Conservation (phyloP, 1,140 invertebrate genomes). For the Hesperophylax magnus region DNA sequence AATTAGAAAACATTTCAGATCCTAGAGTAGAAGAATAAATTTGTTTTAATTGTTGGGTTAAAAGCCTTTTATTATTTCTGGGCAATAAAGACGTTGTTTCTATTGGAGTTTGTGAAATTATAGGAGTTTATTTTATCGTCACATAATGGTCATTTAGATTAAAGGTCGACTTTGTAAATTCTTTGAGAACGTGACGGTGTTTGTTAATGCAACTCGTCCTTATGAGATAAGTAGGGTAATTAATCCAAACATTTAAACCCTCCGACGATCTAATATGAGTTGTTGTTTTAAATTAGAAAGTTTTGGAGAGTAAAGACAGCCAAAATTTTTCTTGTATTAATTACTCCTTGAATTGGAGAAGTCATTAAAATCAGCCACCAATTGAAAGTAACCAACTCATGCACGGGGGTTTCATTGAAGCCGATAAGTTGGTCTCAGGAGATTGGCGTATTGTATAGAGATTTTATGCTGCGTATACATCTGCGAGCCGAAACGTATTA, state of each 20-base stretch:
- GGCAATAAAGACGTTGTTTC: slow-evolving; percentile 43
- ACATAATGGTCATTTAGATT: slow-evolving; percentile 35
- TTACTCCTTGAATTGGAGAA: no score
- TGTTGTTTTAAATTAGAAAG: no score
- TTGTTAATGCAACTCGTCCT: background rate
- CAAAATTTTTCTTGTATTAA: no score
- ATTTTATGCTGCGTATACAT: no score
- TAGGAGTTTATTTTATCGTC: slow-evolving; percentile 40
- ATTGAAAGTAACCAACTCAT: no score
- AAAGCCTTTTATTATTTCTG: slow-evolving; percentile 44
- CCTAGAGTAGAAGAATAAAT: slow-evolving; percentile 39
- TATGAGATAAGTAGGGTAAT: background rate
- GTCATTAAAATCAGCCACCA: no score
- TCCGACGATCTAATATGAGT: background rate
- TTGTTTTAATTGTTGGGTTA: slow-evolving; percentile 43
- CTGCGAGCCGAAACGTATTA: no score
- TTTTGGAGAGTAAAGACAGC: no score
- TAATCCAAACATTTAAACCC: background rate
- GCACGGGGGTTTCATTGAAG: no score
- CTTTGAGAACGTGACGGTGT: slow-evolving; percentile 5
- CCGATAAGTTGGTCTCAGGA: no score
- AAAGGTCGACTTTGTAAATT: slow-evolving; percentile 26
- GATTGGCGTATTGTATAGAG: no score
- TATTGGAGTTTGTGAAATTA: slow-evolving; percentile 42
- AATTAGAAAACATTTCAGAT: slow-evolving; percentile 38